Evolutionary conservation across 1,140 invertebrate species (phyloP).

Genomic region (Heliconius melpomene): DNA sequence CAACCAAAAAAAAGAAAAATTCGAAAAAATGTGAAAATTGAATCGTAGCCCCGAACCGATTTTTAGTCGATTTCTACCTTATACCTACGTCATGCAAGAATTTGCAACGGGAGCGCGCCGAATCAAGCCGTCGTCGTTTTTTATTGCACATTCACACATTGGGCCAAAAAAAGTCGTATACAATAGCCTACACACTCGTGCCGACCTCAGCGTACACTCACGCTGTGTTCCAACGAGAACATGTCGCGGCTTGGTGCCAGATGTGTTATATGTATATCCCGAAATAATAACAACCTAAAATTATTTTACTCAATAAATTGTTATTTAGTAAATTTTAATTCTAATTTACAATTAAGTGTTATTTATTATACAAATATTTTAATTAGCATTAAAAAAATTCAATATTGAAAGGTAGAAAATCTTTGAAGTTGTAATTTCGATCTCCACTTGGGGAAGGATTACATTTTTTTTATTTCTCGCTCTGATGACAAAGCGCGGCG

Average conservation of each 20-base stretch:
- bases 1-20: background rate
- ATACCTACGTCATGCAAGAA: background rate
- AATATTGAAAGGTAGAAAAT: no score
- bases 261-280: background rate
- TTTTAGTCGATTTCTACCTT: background rate
- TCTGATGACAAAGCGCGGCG: no score
- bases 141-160: conserved; percentile 13
- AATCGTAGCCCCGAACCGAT: background rate
- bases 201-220: conserved; percentile 7
- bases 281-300: background rate
- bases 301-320: background rate
- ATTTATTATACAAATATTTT: no score
- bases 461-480: no score
- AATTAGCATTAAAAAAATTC: no score
- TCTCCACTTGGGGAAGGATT: no score
- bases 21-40: background rate
- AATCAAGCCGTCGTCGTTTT: conserved; percentile 6
- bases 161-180: background rate
- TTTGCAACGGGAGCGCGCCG: background rate
- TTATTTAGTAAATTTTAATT: no score
- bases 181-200: conserved; percentile 8
- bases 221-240: background rate
- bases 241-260: background rate
- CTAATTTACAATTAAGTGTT: no score
- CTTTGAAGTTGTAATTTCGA: no score